A percentile compares a stretch with the other conserved stretches of the same genome.
These are phyloP conservation scores for Taeniopygia guttata DNA, from an alignment of 2,797 vertebrate species.

Conservation along the genomic window DNA sequence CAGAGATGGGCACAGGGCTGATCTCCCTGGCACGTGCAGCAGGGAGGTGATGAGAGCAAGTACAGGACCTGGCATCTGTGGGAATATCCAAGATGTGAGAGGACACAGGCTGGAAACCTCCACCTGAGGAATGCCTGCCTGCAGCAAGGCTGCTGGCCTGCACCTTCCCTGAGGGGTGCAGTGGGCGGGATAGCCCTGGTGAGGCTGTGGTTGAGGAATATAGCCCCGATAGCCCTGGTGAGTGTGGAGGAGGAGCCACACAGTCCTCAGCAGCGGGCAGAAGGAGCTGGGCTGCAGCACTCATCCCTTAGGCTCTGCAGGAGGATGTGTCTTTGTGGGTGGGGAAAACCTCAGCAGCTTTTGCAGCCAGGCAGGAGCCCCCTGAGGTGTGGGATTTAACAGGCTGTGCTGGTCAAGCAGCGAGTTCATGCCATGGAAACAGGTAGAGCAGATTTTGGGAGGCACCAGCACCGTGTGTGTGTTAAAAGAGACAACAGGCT, in stretches of 20 bases:
- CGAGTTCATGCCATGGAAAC: neutral
- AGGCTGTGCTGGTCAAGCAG: neutral
- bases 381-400: neutral
- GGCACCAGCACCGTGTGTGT: fast-evolving
- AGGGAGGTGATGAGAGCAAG: neutral
- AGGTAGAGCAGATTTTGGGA: neutral
- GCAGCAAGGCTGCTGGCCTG: neutral
- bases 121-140: neutral
- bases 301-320: neutral
- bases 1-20: neutral
- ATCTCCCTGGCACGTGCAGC: neutral
- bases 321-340: neutral
- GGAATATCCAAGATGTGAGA: neutral
- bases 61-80: neutral
- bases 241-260: neutral
- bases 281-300: neutral
- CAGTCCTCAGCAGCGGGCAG: neutral
- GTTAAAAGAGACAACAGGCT: neutral
- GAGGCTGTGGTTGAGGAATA: too few relatives aligned
- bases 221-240: too few relatives aligned
- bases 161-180: fast-evolving
- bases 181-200: too few relatives aligned
- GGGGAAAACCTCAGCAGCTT: neutral
- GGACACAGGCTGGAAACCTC: neutral
- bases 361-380: neutral